Base-by-base conservation (phyloP, 2,888 invertebrate genomes). In the Melanostoma mellinum region DNA sequence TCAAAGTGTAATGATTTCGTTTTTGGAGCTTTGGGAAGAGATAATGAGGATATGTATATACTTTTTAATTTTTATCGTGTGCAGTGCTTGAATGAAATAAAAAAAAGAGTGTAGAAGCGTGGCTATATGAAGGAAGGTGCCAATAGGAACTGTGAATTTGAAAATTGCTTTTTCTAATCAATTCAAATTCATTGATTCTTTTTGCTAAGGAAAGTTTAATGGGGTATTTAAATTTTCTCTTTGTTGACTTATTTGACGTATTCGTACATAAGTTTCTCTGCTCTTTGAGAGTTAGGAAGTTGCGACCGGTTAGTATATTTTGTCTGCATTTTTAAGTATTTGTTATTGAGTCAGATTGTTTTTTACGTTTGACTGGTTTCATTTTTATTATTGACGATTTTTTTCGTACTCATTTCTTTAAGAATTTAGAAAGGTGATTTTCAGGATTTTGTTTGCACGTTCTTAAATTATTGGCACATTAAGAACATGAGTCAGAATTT, bases 11-110 rank as follows among this genome's bases (percentile, higher is more conserved):
- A 53, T 71, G 46, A 36, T 81, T 60, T 58, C 9, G 40, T 48
- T 76, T 65, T 63, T 63, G 10, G 61, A 30, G 20, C 48, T 79
- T 68, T 74, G 55, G 67, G 10, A 38, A 65, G 74, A 79, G 55
- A 56, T 61, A 46, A 61, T 61, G 20, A 71, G 33, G 38, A 63
- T 55, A 68, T 68, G 71, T 61, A 35, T 36, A 33, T 60, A 42
- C 32, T 61, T 75, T 80, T 69, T 63, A 56, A 60, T 20, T 73
- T 78, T 73, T 78, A 78, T 78, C 46, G 67, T 60, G 33, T 60
- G 32, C 30, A 35, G 35, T n/a, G 20, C 44, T 78, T 44, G 35
- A 38, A 52, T 53, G 8, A 58, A 44, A 38, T 6, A 50, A 36
- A 35, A 38, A 61, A 20, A 9, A 10, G 36, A 20, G 10, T 38